phyloP scores from a whole-genome alignment of 2,797 vertebrate species.

The Chrosomus eos region DNA sequence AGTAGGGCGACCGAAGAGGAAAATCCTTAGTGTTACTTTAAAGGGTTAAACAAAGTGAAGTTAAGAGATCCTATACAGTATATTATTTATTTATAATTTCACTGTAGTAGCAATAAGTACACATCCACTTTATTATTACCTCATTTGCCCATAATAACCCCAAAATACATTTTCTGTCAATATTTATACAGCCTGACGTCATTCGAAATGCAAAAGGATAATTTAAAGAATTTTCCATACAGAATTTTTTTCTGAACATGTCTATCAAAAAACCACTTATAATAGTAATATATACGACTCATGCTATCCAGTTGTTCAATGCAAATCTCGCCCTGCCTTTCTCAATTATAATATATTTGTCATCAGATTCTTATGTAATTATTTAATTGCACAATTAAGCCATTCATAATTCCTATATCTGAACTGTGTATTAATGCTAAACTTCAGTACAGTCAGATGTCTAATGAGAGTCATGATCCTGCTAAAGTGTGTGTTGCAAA shows the following conservation, averaged over 20 bases:
- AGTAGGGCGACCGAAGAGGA: too few species aligned
- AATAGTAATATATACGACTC: neutral
- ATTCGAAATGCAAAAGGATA: neutral
- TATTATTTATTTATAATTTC: neutral
- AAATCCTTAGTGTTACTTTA: too few species aligned
- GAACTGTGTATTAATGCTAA: neutral
- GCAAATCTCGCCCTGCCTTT: neutral
- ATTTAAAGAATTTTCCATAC: neutral
- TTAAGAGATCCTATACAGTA: neutral
- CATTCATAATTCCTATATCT: neutral
- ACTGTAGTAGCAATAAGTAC: neutral
- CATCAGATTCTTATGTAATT: neutral
- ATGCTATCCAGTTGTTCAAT: neutral
- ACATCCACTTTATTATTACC: neutral
- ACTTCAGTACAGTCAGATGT: conserved; percentile 3
- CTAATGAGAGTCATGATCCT: neutral
- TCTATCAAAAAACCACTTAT: neutral
- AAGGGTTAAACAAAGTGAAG: too few species aligned
- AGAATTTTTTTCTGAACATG: too few species aligned
- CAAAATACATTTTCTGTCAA: neutral
- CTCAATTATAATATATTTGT: neutral
- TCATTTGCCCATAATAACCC: neutral
- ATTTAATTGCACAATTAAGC: neutral
- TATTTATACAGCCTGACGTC: neutral
- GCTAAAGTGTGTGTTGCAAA: neutral